Conservation (phyloP, 2,888 invertebrate species). For the Germaria angustata region DNA sequence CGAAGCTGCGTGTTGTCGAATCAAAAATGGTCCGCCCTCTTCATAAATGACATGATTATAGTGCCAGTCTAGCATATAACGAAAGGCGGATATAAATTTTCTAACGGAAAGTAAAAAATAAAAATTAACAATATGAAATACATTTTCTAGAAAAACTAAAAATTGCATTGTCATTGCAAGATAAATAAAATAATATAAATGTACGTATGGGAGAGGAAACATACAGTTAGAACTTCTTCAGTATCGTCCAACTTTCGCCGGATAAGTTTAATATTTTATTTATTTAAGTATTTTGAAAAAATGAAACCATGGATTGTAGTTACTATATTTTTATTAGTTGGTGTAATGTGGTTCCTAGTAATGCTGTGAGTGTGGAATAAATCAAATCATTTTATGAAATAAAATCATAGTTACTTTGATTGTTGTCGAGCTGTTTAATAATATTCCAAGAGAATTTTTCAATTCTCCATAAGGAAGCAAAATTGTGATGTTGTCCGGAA, state of each 20-base stretch:
- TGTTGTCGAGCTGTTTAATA: too few species aligned
- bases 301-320: slow-evolving; percentile 58
- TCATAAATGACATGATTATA: slow-evolving; percentile 77
- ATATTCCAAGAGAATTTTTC: too few species aligned
- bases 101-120: slow-evolving; percentile 67
- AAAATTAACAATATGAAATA: slow-evolving; percentile 6
- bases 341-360: slow-evolving; percentile 54
- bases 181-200: slow-evolving; percentile 51
- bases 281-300: slow-evolving; percentile 6
- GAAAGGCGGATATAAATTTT: slow-evolving; percentile 77
- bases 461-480: too few species aligned
- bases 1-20: slow-evolving; percentile 79
- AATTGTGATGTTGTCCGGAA: too few species aligned
- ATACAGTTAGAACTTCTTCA: slow-evolving; percentile 26
- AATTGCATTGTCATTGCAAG: slow-evolving; percentile 40
- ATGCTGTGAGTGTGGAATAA: slow-evolving; percentile 67
- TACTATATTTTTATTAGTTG: slow-evolving; percentile 56
- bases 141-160: not conserved
- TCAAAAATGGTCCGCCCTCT: slow-evolving; percentile 76
- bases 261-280: not conserved
- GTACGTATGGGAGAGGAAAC: not conserved
- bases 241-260: not conserved
- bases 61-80: slow-evolving; percentile 79
- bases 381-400: not conserved
- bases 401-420: not conserved